Base-by-base conservation (phyloP, 2,797 vertebrate species). In the Protosalanx chinensis region DNA sequence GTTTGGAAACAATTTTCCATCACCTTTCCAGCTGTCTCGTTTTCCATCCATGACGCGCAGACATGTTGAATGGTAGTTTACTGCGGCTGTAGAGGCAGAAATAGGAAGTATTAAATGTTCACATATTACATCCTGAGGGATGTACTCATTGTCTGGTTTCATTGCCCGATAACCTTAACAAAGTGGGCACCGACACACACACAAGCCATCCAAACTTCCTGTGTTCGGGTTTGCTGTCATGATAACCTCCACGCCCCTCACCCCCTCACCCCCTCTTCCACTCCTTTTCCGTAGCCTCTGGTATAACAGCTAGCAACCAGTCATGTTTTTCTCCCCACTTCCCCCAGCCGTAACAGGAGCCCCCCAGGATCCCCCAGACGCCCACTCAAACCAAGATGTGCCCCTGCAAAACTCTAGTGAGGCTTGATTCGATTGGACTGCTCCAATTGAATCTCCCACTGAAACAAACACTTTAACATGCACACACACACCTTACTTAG, bases 391-490 rank as follows among this genome's bases (percentile, higher is more conserved):
- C 82, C 71, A 12, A 46, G 73, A 69, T 67, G 23, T 78, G 66
- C 68, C 81, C 72, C 86, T 82, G 79, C 23, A 84, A 81, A 83
- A 88, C 82, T 82, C 85, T 68, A 77, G 75, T 72, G 79, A 76
- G 74, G 79, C 82, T 79, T 89, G 85, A 92, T 92, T 90, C 78
- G 81, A 90, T 92, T 92, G 85, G 74, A 76, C 73, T 85, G 81
- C 57, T 80, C 84, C 88, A 89, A 92, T 90, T 88, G 83, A 87
- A 90, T 87, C 88, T 84, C 79, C 64, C 70, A 75, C 49, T 75
- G 87, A 88, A 88, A 87, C 87, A 90, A 90, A 89, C 86, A 87
- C 85, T 87, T 76, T 79, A 79, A 87, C 78, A 84, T 80, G 77
- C 72, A 71, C 83, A 70, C 46, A 60, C 59, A 81, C 41, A 68